Evolutionary conservation across 2,113 vertebrate species (phyloP).

Genomic region (Oxyruncus cristatus): DNA sequence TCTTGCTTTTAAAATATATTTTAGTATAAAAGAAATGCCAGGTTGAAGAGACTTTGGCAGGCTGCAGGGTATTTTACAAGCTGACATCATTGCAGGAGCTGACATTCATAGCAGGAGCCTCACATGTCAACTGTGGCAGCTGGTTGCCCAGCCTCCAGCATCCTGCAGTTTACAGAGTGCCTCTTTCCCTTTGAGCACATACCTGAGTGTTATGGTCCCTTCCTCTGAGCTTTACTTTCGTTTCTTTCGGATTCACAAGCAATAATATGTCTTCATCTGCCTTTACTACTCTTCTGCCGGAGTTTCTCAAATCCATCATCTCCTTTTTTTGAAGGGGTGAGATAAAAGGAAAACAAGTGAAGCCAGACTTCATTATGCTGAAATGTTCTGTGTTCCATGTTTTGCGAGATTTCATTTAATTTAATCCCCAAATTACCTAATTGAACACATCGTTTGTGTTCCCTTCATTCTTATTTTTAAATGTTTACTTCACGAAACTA

Average conservation of each 20-base stretch:
- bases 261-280: neutral
- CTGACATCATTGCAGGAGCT: neutral
- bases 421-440: constrained; percentile 27
- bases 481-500: constrained; percentile 47
- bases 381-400: neutral
- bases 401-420: constrained; percentile 5
- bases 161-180: neutral
- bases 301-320: neutral
- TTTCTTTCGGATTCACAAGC: neutral
- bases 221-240: neutral
- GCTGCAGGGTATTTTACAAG: neutral
- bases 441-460: constrained; percentile 6
- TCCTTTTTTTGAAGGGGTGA: neutral
- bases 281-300: neutral
- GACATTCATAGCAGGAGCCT: neutral
- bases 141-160: neutral
- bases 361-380: neutral
- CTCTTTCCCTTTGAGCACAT: neutral
- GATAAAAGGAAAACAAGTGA: neutral
- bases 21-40: neutral
- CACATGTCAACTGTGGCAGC: neutral
- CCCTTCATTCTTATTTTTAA: constrained; percentile 47
- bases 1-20: neutral
- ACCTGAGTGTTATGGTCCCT: neutral
- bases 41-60: neutral